These are phyloP conservation scores for Hirudinaria manillensis DNA, from an alignment of 2,888 invertebrate species.

Conservation along the genomic window DNA sequence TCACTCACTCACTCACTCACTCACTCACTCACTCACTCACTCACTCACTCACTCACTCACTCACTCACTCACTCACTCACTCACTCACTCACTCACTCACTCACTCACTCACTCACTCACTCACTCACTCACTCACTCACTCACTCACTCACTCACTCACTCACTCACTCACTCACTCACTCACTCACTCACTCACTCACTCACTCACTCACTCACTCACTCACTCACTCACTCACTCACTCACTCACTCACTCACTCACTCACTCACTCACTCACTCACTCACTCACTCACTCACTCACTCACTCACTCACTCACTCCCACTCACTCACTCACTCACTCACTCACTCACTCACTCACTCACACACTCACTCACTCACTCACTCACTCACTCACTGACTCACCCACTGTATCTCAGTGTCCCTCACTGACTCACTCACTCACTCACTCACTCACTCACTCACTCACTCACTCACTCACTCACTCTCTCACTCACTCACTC, in stretches of 20 bases:
- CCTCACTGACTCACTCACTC: too few species aligned
- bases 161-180: constrained; percentile 32
- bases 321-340: neutral
- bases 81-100: neutral
- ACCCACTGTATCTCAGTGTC: neutral
- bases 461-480: neutral
- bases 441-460: neutral
- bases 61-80: neutral
- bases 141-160: constrained; percentile 12
- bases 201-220: neutral
- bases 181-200: constrained; percentile 16
- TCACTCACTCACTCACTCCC: neutral
- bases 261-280: constrained; percentile 26
- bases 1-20: neutral
- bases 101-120: neutral
- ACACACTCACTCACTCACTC: neutral
- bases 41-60: neutral
- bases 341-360: too few species aligned
- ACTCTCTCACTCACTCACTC: neutral
- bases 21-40: neutral
- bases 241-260: constrained; percentile 12
- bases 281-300: neutral
- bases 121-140: constrained; percentile 14
- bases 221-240: constrained; percentile 16
- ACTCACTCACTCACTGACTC: neutral